Percentiles rank a stretch among this genome's conserved stretches.
Conservation (phyloP, 2,797 vertebrate species). For the Triplophysa bombifrons region DNA sequence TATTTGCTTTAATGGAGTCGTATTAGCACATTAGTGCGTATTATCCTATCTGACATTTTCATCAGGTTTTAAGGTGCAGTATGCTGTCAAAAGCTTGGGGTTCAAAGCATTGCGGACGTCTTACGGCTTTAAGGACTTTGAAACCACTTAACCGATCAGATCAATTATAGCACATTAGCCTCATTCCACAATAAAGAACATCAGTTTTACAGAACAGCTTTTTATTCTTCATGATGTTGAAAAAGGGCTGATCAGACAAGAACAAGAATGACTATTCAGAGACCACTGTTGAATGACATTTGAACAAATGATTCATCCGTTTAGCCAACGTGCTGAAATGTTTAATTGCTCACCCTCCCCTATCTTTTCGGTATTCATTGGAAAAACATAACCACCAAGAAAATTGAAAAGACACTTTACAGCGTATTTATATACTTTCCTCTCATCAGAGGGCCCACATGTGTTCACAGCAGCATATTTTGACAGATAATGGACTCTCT, state of each 20-base stretch:
- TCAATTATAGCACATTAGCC: slow-evolving; percentile 37
- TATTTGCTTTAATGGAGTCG: neutral
- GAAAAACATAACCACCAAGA: slow-evolving; percentile 20
- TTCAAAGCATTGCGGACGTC: slow-evolving; percentile 21
- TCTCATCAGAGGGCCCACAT: slow-evolving; percentile 7
- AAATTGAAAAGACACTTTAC: slow-evolving; percentile 34
- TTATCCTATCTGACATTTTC: slow-evolving; percentile 33
- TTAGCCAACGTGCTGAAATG: slow-evolving; percentile 4
- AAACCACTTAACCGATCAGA: slow-evolving; percentile 26
- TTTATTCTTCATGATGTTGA: slow-evolving; percentile 37
- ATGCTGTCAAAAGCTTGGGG: neutral
- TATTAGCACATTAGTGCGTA: slow-evolving; percentile 29
- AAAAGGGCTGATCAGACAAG: slow-evolving; percentile 47
- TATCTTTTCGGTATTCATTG: slow-evolving; percentile 11
- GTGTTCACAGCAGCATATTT: slow-evolving; percentile 12
- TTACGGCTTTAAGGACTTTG: slow-evolving; percentile 33
- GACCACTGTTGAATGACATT: slow-evolving; percentile 43
- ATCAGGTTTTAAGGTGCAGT: neutral
- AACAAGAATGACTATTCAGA: slow-evolving; percentile 44
- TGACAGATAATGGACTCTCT: slow-evolving; percentile 14
- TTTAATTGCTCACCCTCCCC: neutral
- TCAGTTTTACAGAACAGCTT: slow-evolving; percentile 27
- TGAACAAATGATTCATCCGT: slow-evolving; percentile 42
- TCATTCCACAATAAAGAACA: slow-evolving; percentile 31
- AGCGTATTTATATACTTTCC: slow-evolving; percentile 24